These are phyloP conservation scores for Lycopodina hypogea DNA, from an alignment of 37 sponge, comb jelly and placozoan species.

Conservation along the genomic window DNA sequence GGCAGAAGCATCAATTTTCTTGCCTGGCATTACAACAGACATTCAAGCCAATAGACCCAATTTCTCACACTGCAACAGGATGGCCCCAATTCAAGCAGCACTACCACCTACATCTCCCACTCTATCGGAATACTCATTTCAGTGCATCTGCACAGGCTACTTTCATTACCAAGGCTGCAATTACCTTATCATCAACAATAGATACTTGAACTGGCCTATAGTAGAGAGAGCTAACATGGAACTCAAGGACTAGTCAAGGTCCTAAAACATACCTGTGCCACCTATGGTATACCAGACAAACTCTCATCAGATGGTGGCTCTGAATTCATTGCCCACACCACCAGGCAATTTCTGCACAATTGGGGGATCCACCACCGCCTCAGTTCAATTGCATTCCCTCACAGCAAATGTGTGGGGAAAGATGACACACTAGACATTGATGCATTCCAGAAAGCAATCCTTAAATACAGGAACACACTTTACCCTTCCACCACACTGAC, in stretches of 20 bases:
- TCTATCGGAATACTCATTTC: slow-evolving; percentile 26
- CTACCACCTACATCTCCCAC: slow-evolving; percentile 35
- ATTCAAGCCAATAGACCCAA: slow-evolving; percentile 25
- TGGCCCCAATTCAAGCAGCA: slow-evolving; percentile 39
- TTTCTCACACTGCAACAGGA: slow-evolving; percentile 31
- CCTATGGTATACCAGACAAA: slow-evolving; percentile 51
- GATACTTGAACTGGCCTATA: slow-evolving; percentile 50
- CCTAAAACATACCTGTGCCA: slow-evolving; percentile 37
- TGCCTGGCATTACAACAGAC: slow-evolving; percentile 25
- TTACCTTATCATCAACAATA: slow-evolving; percentile 29
- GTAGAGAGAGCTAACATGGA: slow-evolving; percentile 33
- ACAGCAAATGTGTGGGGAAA: slow-evolving; percentile 30
- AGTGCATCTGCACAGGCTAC: slow-evolving; percentile 45
- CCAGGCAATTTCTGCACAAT: slow-evolving; percentile 18
- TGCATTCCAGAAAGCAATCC: slow-evolving; percentile 31
- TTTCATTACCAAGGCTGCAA: slow-evolving; percentile 23
- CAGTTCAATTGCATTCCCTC: slow-evolving; percentile 38
- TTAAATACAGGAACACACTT: slow-evolving; percentile 36
- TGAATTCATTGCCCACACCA: slow-evolving; percentile 29
- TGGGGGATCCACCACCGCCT: slow-evolving; percentile 38
- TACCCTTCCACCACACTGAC: slow-evolving; percentile 24
- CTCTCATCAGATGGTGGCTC: slow-evolving; percentile 50
- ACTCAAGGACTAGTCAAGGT: slow-evolving; percentile 20
- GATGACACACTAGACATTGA: slow-evolving; percentile 25
- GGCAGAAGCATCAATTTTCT: slow-evolving; percentile 45